A percentile compares a stretch with the other conserved stretches of the same genome.
These are phyloP conservation scores for Tillus elongatus DNA, from an alignment of 2,888 invertebrate species.

Conservation along the genomic window DNA sequence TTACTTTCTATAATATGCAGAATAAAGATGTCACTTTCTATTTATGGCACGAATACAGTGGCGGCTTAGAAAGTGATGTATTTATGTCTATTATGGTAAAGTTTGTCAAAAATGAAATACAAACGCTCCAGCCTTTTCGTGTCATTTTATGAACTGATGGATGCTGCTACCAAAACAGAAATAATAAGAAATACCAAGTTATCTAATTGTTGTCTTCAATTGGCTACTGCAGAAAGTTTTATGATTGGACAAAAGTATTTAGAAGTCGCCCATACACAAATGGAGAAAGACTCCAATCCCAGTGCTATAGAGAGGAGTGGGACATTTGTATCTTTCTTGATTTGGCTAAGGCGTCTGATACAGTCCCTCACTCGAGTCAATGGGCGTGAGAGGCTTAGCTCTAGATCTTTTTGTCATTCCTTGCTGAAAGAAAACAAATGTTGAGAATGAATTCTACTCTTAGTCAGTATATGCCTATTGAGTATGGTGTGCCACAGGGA, in stretches of 20 bases:
- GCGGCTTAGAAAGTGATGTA: constrained; percentile 17
- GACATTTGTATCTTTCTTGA: too few species aligned
- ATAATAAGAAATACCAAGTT: constrained; percentile 16
- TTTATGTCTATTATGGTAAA: constrained; percentile 18
- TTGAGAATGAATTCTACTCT: too few species aligned
- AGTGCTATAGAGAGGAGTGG: constrained; percentile 17
- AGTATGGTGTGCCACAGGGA: too few species aligned
- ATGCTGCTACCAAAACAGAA: constrained; percentile 17
- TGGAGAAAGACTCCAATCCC: constrained; percentile 22
- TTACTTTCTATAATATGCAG: constrained; percentile 19
- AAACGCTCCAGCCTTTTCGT: constrained; percentile 8
- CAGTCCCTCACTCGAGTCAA: too few species aligned
- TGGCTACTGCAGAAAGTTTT: constrained; percentile 11
- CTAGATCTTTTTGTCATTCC: too few species aligned
- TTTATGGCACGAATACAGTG: constrained; percentile 21
- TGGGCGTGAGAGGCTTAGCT: too few species aligned
- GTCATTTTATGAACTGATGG: constrained; percentile 16
- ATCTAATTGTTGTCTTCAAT: constrained; percentile 15
- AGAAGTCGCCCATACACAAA: constrained; percentile 23
- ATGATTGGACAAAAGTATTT: constrained; percentile 19
- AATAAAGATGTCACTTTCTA: constrained; percentile 20
- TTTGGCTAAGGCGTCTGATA: too few species aligned
- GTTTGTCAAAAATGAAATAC: constrained; percentile 17
- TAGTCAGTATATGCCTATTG: too few species aligned
- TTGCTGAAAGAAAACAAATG: too few species aligned